phyloP scores from a whole-genome alignment of 2,797 vertebrate species.

The Manis pentadactyla region DNA sequence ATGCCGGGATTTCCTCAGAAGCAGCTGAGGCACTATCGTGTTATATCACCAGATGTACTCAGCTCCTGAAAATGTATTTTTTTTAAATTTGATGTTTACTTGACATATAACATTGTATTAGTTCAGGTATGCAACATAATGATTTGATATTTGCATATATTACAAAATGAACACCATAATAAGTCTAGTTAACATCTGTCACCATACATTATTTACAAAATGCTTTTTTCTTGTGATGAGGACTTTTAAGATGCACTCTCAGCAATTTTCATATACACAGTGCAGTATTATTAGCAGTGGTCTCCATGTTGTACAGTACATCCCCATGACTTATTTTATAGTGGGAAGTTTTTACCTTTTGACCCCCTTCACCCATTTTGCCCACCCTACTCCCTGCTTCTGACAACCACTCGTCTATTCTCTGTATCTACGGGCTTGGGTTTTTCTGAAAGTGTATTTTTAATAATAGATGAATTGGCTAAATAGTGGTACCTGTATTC shows the following conservation, averaged over 20 bases:
- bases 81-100: background rate
- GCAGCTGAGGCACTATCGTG: background rate
- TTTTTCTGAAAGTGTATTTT: slow-evolving; percentile 43
- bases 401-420: background rate
- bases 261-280: background rate
- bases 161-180: background rate
- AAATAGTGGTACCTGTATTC: background rate
- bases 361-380: background rate
- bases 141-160: background rate
- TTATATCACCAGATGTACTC: background rate
- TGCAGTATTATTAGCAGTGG: background rate
- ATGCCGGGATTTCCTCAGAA: background rate
- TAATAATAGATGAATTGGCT: background rate
- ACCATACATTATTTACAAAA: background rate
- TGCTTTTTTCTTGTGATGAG: background rate
- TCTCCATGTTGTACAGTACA: background rate
- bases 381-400: rapidly evolving
- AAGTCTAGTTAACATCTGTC: background rate
- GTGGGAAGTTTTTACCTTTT: background rate
- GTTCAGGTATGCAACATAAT: background rate
- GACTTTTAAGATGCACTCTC: background rate
- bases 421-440: background rate
- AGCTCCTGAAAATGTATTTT: background rate
- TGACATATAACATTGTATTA: background rate
- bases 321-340: background rate